A percentile compares a stretch with the other conserved stretches of the same genome.
phyloP scores from a whole-genome alignment of 2,113 vertebrate genomes.

The Xenotilapia longispinis region DNA sequence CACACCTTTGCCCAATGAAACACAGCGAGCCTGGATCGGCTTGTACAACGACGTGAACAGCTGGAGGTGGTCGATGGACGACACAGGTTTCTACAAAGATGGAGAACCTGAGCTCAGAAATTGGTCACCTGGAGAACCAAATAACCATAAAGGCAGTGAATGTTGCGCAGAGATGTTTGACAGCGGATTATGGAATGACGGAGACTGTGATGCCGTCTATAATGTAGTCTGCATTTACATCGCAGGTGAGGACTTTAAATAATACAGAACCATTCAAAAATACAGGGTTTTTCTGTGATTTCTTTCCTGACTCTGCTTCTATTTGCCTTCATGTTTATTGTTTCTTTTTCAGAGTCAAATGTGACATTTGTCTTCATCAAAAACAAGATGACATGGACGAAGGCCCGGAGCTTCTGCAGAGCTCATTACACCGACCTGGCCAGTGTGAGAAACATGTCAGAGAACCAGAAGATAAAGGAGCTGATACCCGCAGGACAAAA shows the following conservation, averaged over 20 bases:
- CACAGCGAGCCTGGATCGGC: background rate
- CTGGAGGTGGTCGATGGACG: background rate
- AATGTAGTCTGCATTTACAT: background rate
- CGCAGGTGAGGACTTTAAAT: background rate
- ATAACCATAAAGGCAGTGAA: accelerated
- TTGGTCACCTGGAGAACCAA: background rate
- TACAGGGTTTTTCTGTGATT: background rate
- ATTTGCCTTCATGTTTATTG: background rate
- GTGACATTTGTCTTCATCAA: background rate
- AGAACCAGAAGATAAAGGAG: too few species aligned
- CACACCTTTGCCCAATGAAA: background rate
- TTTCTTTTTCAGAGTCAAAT: background rate
- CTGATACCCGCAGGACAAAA: background rate
- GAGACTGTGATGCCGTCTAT: accelerated
- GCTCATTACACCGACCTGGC: too few species aligned
- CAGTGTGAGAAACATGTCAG: too few species aligned
- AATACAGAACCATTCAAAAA: background rate
- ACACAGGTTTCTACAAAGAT: background rate
- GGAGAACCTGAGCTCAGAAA: background rate
- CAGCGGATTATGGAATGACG: background rate
- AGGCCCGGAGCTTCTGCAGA: too few species aligned
- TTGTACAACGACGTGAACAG: background rate
- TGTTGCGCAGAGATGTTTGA: background rate
- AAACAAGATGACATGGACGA: accelerated
- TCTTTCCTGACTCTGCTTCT: background rate